Percentiles rank a stretch among this genome's conserved stretches.
Evolutionary conservation across 1,140 invertebrate genomes (phyloP).

Genomic region (Myzus persicae): DNA sequence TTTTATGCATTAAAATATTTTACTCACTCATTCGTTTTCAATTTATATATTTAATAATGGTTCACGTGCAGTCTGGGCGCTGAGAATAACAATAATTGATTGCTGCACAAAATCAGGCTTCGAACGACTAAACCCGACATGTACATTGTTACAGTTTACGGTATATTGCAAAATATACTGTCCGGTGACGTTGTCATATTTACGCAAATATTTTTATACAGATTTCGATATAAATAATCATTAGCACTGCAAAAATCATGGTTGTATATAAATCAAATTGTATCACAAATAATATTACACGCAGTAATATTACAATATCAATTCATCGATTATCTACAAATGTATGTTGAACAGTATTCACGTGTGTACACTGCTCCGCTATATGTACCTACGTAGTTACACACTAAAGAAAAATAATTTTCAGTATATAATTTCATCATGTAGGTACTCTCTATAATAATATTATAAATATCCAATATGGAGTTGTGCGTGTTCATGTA

Average conservation of each 20-base stretch:
- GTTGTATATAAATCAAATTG: background rate
- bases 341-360: too few relatives aligned
- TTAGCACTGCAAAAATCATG: background rate
- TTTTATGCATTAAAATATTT: background rate
- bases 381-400: too few relatives aligned
- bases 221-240: background rate
- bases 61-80: too few relatives aligned
- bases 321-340: background rate
- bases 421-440: too few relatives aligned
- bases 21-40: background rate
- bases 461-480: too few relatives aligned
- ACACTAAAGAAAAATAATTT: too few relatives aligned
- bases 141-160: background rate
- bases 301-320: background rate
- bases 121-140: background rate
- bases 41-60: background rate
- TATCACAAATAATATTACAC: background rate
- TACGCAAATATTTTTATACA: background rate
- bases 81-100: background rate
- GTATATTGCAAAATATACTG: background rate
- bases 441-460: too few relatives aligned
- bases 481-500: too few relatives aligned
- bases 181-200: background rate
- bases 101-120: background rate
- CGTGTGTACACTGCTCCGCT: too few relatives aligned